phyloP scores from a whole-genome alignment of 2,888 invertebrate genomes.

The Dione juno region DNA sequence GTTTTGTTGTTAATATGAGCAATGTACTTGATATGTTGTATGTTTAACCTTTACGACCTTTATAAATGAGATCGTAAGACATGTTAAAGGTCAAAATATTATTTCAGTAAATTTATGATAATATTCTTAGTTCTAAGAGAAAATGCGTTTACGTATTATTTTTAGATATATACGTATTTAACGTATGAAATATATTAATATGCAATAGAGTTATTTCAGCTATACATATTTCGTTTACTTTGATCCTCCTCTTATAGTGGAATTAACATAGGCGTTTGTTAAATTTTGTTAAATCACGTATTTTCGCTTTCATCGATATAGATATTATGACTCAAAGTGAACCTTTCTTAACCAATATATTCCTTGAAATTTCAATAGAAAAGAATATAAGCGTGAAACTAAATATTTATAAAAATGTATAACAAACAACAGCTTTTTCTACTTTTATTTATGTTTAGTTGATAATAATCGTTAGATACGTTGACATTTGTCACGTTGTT shows the following conservation, averaged over 20 bases:
- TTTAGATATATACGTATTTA: neutral
- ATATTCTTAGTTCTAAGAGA: neutral
- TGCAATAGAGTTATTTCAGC: no score
- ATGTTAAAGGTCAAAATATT: constrained; percentile 15
- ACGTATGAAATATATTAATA: no score
- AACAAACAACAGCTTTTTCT: neutral
- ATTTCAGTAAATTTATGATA: constrained; percentile 13
- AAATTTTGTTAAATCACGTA: no score
- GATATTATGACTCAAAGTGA: no score
- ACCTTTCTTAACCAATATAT: no score
- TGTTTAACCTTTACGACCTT: constrained; percentile 26
- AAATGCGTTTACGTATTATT: neutral
- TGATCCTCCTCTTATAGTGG: no score
- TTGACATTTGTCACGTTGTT: neutral
- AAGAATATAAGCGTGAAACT: no score
- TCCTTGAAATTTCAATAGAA: no score
- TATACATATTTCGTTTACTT: no score
- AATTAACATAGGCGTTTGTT: no score
- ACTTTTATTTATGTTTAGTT: neutral
- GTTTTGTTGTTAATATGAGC: neutral
- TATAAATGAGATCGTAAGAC: constrained; percentile 10
- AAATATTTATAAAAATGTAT: constrained; percentile 12
- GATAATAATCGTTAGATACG: neutral
- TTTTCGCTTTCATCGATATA: no score
- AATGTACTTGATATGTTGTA: constrained; percentile 5